These are phyloP conservation scores for Acanthurus lineatus DNA, from an alignment of 2,797 vertebrate genomes.

Conservation along the genomic window DNA sequence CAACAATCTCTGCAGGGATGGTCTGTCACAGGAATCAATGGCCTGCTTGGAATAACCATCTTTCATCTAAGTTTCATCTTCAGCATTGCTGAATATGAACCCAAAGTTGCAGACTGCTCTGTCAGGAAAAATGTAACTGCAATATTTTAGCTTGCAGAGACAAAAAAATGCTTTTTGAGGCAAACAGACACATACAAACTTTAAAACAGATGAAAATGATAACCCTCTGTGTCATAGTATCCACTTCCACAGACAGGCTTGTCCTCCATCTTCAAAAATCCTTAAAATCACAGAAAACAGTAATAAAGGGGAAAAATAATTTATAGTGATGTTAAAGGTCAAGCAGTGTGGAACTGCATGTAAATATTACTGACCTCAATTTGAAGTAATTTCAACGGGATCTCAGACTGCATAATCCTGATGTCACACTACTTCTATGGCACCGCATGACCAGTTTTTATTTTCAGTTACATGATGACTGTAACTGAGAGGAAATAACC, in stretches of 20 bases:
- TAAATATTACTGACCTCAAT: slow-evolving; percentile 19
- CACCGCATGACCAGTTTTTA: background rate
- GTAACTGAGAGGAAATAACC: background rate
- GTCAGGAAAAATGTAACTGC: slow-evolving; percentile 61
- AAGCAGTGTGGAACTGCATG: slow-evolving; percentile 13
- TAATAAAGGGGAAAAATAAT: slow-evolving; percentile 35
- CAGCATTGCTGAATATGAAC: slow-evolving; percentile 52
- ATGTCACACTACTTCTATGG: slow-evolving; percentile 1
- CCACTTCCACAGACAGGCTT: slow-evolving; percentile 34
- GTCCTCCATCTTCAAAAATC: slow-evolving; percentile 13
- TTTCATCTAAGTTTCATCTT: slow-evolving; percentile 58
- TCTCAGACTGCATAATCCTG: background rate
- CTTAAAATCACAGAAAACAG: slow-evolving; percentile 24
- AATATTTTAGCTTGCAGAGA: slow-evolving; percentile 60
- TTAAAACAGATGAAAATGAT: slow-evolving; percentile 35
- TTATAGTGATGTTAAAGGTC: slow-evolving; percentile 11
- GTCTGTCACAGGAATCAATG: slow-evolving; percentile 58
- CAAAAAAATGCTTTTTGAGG: slow-evolving; percentile 44
- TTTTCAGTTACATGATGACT: slow-evolving; percentile 22
- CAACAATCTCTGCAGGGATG: slow-evolving; percentile 43
- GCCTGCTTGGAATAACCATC: slow-evolving; percentile 52
- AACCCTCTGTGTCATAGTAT: slow-evolving; percentile 20
- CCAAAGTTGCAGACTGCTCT: slow-evolving; percentile 37
- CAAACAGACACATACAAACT: slow-evolving; percentile 2
- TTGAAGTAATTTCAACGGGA: slow-evolving; percentile 33